These are phyloP conservation scores for Euzophera pinguis DNA, from an alignment of 2,888 invertebrate genomes.

Conservation along the genomic window DNA sequence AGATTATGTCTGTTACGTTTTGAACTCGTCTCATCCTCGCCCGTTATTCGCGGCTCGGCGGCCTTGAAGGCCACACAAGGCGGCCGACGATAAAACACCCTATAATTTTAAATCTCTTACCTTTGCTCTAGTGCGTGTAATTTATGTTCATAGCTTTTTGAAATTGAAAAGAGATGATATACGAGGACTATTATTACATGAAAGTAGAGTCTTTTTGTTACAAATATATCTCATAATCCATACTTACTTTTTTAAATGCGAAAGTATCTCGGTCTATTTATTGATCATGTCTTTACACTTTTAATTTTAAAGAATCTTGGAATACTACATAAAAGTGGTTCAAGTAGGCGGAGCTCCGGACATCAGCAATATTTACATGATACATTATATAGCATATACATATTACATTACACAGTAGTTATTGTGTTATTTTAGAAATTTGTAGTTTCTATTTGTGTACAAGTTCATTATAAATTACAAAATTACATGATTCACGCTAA, in stretches of 20 bases:
- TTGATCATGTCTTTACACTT: no score
- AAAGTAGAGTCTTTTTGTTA: no score
- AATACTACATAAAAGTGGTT: no score
- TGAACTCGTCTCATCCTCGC: conserved; percentile 16
- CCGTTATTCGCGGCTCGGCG: conserved; percentile 17
- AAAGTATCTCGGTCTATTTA: no score
- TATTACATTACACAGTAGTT: no score
- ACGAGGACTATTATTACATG: neutral
- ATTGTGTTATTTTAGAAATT: neutral
- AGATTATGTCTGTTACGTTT: conserved; percentile 17
- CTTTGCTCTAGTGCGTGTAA: conserved; percentile 11
- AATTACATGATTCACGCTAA: neutral
- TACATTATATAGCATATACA: no score
- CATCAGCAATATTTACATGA: no score
- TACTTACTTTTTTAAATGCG: no score
- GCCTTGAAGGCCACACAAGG: conserved; percentile 19
- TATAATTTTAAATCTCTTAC: conserved; percentile 16
- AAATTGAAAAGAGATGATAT: neutral
- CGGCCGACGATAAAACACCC: conserved; percentile 14
- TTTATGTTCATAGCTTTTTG: conserved; percentile 2
- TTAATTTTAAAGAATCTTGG: neutral
- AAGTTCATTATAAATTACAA: neutral
- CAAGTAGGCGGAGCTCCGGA: no score
- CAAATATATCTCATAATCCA: no score
- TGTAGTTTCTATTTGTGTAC: neutral